phyloP scores from a whole-genome alignment of 1,140 invertebrate species.

The Pissodes strobi region DNA sequence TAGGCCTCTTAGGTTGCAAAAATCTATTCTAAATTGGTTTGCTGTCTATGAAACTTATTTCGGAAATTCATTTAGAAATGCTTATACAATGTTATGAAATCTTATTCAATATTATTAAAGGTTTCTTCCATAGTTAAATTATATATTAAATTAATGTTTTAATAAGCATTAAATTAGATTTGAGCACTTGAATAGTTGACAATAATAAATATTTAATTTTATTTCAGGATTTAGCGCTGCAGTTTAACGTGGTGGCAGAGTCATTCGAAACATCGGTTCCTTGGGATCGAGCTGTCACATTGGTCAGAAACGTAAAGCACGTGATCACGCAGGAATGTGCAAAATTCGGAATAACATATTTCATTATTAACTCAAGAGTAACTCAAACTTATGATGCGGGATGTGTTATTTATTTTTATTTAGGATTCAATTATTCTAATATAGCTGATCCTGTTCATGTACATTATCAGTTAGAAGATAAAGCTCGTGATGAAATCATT shows the following conservation, averaged over 20 bases:
- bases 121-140: no score
- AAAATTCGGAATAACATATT: constrained; percentile 63
- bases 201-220: no score
- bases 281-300: constrained; percentile 84
- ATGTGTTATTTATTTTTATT: constrained; percentile 98
- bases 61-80: no score
- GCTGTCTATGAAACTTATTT: no score
- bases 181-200: no score
- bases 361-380: constrained; percentile 79
- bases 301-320: constrained; percentile 90
- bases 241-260: constrained; percentile 88
- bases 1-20: no score
- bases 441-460: constrained; percentile 75
- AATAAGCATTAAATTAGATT: no score
- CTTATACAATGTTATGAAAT: no score
- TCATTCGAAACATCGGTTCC: constrained; percentile 98
- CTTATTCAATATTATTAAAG: no score
- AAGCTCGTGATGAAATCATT: constrained; percentile 90
- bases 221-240: constrained; percentile 84
- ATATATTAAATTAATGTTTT: no score
- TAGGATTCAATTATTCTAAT: constrained; percentile 82
- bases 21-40: no score
- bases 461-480: constrained; percentile 82
- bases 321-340: constrained; percentile 77
- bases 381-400: constrained; percentile 98